Base-by-base conservation (phyloP, 2,113 vertebrate species). In the Leptocoma aspasia region DNA sequence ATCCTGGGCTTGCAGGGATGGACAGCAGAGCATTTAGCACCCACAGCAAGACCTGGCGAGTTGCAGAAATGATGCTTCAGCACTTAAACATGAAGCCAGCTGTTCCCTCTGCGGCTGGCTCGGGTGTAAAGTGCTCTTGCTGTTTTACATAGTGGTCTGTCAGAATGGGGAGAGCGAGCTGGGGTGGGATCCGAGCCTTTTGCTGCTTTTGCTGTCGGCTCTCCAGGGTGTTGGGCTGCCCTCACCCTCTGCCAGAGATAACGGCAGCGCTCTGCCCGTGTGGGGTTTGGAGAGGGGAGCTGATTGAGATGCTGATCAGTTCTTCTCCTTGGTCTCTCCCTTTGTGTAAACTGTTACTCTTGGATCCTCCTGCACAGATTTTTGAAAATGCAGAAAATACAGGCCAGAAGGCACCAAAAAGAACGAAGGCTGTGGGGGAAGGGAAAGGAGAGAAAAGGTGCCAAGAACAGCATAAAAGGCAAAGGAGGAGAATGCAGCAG, bases 311-410 rank as follows among this genome's bases (percentile, higher is more conserved):
- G 94, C 92, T 84, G 88, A 82, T 68, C 88, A 78, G 47, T 79
- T 81, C 85, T 94, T 86, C 85, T 84, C 76, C 53, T 69, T 57
- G 69, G 69, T 81, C 72, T 89, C 81, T 96, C 56, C 88, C 76
- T 94, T 94, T 96, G 41, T 84, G 39, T 75, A 81, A 93, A 94
- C 88, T 90, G 90, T 94, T 96, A 89, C 90, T 95, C 82, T 92
- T 92, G 92, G 92, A 83, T 94, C 92, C 72, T 76, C 76, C 83
- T 93, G 86, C 53, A 18, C 90, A 86, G 82, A 86, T 83, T 47
- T 59, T 15, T 2, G 3, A 26, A 69, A 72, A 39, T 13, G 15
- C 68, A 84, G 79, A 95, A 94, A 94, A 86, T 82, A 92, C n/a
- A 71, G 72, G 60, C 90, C 86, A 96, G 86, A 89, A 97, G 64